phyloP scores from a whole-genome alignment of 2,113 vertebrate genomes.

The Cyanocitta stelleri region DNA sequence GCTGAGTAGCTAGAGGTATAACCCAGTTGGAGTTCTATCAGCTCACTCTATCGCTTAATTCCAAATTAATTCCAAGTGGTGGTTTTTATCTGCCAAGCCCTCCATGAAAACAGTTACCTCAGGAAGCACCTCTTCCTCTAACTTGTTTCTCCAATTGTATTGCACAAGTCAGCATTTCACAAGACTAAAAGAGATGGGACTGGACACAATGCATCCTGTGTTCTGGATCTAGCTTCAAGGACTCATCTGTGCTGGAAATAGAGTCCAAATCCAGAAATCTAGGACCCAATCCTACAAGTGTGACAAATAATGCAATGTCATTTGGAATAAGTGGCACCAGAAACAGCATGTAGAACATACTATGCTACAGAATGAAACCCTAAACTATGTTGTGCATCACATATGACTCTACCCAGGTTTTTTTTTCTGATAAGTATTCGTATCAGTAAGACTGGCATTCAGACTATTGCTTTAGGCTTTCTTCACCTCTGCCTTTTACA shows the following conservation, averaged over 20 bases:
- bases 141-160: not conserved
- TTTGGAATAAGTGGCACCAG: not conserved
- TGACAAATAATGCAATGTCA: not conserved
- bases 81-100: not conserved
- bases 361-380: not conserved
- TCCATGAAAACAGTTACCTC: not conserved
- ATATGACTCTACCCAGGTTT: not conserved
- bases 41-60: not conserved
- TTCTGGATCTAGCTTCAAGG: not conserved
- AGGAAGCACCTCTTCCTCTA: not conserved
- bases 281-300: not conserved
- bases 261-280: not conserved
- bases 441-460: not conserved
- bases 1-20: not conserved
- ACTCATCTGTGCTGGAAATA: not conserved
- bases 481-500: constrained; percentile 42
- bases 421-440: not conserved
- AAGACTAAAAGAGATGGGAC: not conserved
- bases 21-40: not conserved
- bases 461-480: not conserved
- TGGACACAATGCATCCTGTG: not conserved
- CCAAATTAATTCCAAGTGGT: not conserved
- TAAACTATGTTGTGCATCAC: not conserved
- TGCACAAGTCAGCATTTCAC: not conserved
- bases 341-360: not conserved